Base-by-base conservation (phyloP, 2,797 vertebrate species). In the Halcyon badia region DNA sequence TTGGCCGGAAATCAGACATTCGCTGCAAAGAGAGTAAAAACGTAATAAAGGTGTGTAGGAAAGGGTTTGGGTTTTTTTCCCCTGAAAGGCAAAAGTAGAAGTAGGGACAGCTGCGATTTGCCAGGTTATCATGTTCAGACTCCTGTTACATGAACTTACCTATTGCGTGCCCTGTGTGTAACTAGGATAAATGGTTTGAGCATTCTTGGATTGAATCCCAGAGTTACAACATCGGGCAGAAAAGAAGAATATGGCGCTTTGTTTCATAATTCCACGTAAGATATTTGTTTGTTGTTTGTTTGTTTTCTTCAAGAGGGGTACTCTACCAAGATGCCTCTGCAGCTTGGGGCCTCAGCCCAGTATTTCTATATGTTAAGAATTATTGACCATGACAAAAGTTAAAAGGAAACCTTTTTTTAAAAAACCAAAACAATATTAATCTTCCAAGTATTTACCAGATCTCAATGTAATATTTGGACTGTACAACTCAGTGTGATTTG, bases 71-170 rank as follows among this genome's bases (percentile, higher is more conserved):
- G 52, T 2, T 18, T n/a, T 6, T 17, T 6, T 9, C 28, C 22
- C 8, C n/a, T 3, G 31, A 26, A 56, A 79, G 44, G 87, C 72
- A 89, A 56, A 88, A 71, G 86, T 46, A 89, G 39, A 62, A 46
- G 54, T 26, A 72, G 89, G 58, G 57, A 80, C 83, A 95, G 87
- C 72, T 96, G 93, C 42, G 68, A n/a, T 71, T 78, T 85, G 68
- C 80, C 71, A 76, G 60, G 68, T 87, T 81, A 75, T 58, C 14
- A 1, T 87, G 83, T 85, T 95, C 81, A 61, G 66, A 35, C 79
- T 90, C 48, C 56, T 49, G 64, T 87, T 84, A 91, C 89, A 88
- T 9, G 49, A 70, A 60, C 37, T 41, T 42, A 65, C 89, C 64
- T 35, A 15, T 44, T 19, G 90, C 0, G 18, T 82, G 49, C 87